Percentiles rank a stretch among this genome's conserved stretches.
phyloP scores from a whole-genome alignment of 2,113 vertebrate species.

The Elgaria multicarinata region DNA sequence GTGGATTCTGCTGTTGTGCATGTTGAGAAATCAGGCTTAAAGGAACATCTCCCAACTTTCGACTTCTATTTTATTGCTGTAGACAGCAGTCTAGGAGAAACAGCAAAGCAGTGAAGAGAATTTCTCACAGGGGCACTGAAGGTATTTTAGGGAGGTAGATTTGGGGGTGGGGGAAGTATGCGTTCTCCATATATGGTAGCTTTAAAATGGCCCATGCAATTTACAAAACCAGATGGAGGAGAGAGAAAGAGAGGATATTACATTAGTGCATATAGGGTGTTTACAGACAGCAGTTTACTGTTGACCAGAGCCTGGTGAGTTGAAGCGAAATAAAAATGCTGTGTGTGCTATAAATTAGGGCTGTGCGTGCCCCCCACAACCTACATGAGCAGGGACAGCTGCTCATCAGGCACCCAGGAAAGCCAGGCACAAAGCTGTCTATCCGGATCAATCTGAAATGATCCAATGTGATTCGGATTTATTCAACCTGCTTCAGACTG shows the following conservation, averaged over 20 bases:
- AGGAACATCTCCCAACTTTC: slow-evolving; percentile 43
- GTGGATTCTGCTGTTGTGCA: slow-evolving; percentile 10
- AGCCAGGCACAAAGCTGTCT: too few relatives aligned
- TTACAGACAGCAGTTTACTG: slow-evolving; percentile 64
- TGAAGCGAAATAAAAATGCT: slow-evolving; percentile 21
- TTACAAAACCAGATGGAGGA: slow-evolving; percentile 30
- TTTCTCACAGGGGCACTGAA: slow-evolving; percentile 52
- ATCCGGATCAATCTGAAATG: too few relatives aligned
- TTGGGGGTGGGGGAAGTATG: slow-evolving; percentile 56
- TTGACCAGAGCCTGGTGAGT: slow-evolving; percentile 35
- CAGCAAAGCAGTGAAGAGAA: too few relatives aligned
- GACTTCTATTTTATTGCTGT: slow-evolving; percentile 56
- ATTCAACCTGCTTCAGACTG: too few relatives aligned
- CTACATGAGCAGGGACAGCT: too few relatives aligned
- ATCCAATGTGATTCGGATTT: too few relatives aligned
- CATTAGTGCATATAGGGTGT: slow-evolving; percentile 35
- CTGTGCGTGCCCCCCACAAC: too few relatives aligned
- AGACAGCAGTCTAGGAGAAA: too few relatives aligned
- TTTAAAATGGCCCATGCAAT: slow-evolving; percentile 59
- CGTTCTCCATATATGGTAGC: slow-evolving; percentile 59
- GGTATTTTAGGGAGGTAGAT: slow-evolving; percentile 58
- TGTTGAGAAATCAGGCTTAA: slow-evolving; percentile 28
- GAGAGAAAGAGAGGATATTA: slow-evolving; percentile 29
- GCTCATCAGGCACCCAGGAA: too few relatives aligned
- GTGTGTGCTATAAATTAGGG: neutral